These are phyloP conservation scores for Erythrocercus mccallii DNA, from an alignment of 2,113 vertebrate genomes.

Conservation along the genomic window DNA sequence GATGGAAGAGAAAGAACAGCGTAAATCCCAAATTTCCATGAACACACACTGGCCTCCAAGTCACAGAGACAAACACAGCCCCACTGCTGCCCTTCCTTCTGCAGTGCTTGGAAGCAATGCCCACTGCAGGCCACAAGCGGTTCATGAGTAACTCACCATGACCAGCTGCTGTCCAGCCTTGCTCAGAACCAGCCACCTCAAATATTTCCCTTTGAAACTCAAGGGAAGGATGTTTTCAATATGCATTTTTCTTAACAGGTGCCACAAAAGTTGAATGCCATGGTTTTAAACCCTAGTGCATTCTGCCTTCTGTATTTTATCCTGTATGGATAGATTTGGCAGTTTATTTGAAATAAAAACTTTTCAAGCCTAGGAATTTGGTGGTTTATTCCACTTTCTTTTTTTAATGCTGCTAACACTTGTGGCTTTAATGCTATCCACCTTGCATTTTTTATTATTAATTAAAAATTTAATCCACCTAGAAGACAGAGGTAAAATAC, in stretches of 20 bases:
- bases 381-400: not conserved
- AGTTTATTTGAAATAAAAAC: not conserved
- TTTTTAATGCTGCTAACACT: not conserved
- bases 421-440: not conserved
- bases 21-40: not conserved
- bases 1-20: not conserved
- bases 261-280: not conserved
- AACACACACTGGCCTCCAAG: not conserved
- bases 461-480: not conserved
- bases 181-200: not conserved
- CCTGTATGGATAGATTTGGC: not conserved
- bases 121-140: not conserved
- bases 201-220: not conserved
- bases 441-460: not conserved
- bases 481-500: not conserved
- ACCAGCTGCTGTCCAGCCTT: not conserved
- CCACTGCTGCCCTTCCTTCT: not conserved
- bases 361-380: not conserved
- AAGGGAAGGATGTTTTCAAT: not conserved
- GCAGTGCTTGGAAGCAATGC: not conserved
- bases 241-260: not conserved
- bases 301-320: not conserved
- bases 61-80: fast-evolving
- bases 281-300: not conserved
- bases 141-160: not conserved